Conservation (phyloP, 2,797 vertebrate species). For the Notoglanidium macrostoma region DNA sequence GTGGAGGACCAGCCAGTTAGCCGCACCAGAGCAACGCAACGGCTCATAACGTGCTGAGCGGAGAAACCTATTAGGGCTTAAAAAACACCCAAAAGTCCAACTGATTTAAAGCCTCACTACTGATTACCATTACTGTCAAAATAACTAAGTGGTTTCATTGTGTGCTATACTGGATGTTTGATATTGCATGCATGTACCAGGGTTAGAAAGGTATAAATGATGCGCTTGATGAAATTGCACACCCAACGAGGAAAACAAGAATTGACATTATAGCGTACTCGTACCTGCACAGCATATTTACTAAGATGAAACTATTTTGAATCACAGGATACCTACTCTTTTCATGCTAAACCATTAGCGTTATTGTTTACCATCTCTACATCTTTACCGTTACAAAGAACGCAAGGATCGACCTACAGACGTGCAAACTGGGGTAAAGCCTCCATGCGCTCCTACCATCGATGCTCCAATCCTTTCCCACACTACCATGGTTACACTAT, state of each 20-base stretch:
- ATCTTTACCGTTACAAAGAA: background rate
- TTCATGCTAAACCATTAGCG: background rate
- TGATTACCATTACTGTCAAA: background rate
- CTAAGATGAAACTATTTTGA: background rate
- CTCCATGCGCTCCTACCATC: background rate
- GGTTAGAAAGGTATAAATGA: background rate
- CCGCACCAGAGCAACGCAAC: conserved; percentile 17
- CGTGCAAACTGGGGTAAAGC: no score
- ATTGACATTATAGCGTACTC: background rate
- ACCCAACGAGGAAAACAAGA: background rate
- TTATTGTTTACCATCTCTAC: background rate
- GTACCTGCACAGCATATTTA: background rate
- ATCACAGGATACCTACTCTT: background rate
- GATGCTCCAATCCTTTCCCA: background rate
- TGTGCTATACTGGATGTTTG: background rate
- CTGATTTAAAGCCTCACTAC: conserved; percentile 15
- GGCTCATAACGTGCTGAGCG: conserved; percentile 38
- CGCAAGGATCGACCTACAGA: background rate
- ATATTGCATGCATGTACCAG: background rate
- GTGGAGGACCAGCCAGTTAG: conserved; percentile 44
- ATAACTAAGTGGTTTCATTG: background rate
- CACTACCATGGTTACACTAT: background rate
- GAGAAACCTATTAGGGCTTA: conserved; percentile 1
- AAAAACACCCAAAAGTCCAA: conserved; percentile 29
- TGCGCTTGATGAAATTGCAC: background rate